phyloP scores from a whole-genome alignment of 2,888 invertebrate species.

The Xestia rhomboidea region DNA sequence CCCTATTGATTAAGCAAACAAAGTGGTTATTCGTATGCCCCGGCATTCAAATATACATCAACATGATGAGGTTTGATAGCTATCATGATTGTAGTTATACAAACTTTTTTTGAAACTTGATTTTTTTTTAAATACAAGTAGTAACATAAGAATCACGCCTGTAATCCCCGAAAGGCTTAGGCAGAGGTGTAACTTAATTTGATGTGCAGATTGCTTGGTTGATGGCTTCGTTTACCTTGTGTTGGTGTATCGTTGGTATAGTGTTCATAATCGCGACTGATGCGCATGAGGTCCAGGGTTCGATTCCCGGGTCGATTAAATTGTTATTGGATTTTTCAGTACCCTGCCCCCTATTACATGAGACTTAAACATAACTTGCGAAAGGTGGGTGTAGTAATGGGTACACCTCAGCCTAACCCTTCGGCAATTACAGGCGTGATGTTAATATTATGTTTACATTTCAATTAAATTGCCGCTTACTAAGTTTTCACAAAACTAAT shows the following conservation, averaged over 20 bases:
- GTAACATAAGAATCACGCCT: no score
- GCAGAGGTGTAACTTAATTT: no score
- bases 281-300: background rate
- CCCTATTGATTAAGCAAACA: conserved; percentile 29
- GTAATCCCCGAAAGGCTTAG: no score
- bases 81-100: no score
- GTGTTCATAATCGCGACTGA: background rate
- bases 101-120: no score
- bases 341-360: background rate
- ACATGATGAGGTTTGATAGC: background rate
- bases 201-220: no score
- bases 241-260: background rate
- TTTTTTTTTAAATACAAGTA: no score
- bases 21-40: background rate
- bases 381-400: background rate
- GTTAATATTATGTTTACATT: background rate
- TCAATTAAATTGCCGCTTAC: background rate
- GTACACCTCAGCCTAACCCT: background rate
- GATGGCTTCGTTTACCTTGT: no score
- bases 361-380: background rate
- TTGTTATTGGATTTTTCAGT: background rate
- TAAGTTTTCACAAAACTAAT: background rate
- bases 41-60: background rate
- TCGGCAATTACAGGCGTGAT: background rate
- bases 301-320: no score